A percentile compares a stretch with the other conserved stretches of the same genome.
These are phyloP conservation scores for Bagarius yarrelli DNA, from an alignment of 2,113 vertebrate genomes.

Conservation along the genomic window DNA sequence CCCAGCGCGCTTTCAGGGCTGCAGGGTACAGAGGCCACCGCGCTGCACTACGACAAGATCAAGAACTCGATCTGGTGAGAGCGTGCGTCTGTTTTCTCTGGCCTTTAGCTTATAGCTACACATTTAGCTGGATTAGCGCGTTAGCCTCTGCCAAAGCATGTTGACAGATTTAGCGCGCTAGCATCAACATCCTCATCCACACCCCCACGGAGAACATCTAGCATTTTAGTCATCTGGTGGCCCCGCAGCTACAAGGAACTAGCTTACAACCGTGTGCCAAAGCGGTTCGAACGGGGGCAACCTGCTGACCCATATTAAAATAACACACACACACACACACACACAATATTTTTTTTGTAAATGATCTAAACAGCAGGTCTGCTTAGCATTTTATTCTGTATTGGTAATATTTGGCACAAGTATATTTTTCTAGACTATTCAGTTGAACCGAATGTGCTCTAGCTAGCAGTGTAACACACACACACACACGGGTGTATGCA, in stretches of 20 bases:
- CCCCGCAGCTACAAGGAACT: neutral
- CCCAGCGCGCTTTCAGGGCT: slow-evolving; percentile 85
- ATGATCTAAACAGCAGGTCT: neutral
- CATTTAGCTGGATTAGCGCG: slow-evolving; percentile 20
- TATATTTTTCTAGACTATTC: neutral
- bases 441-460: neutral
- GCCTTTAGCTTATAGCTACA: slow-evolving; percentile 5
- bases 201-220: neutral
- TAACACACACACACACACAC: neutral
- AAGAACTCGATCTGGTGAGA: slow-evolving; percentile 93
- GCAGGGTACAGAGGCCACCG: slow-evolving; percentile 85
- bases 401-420: neutral
- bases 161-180: slow-evolving; percentile 41
- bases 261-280: neutral
- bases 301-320: neutral
- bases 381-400: neutral
- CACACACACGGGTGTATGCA: too few species aligned
- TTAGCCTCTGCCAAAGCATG: slow-evolving; percentile 29
- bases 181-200: neutral
- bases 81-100: neutral
- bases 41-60: slow-evolving; percentile 92
- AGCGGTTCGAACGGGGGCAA: neutral
- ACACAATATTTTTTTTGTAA: too few species aligned
- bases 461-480: neutral
- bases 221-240: neutral